Evolutionary conservation across 1,140 invertebrate genomes (phyloP).

Genomic region (Philaenus spumarius): DNA sequence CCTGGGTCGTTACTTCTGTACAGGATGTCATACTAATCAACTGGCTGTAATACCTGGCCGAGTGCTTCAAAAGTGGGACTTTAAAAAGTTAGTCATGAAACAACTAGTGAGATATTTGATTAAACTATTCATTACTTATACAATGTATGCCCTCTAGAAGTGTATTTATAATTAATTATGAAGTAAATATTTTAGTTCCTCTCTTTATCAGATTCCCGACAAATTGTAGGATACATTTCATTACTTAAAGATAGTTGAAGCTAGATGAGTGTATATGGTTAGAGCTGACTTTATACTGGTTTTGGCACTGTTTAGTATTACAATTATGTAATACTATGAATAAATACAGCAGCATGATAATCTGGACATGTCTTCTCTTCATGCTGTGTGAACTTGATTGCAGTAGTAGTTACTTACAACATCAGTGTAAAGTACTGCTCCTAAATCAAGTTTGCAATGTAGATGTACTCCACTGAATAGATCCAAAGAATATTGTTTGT

Average conservation of each 20-base stretch:
- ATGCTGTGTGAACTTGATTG: too few relatives aligned
- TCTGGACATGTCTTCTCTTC: too few relatives aligned
- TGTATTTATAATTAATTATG: not conserved
- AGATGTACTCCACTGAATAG: too few relatives aligned
- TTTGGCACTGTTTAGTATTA: too few relatives aligned
- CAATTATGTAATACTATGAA: too few relatives aligned
- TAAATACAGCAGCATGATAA: too few relatives aligned
- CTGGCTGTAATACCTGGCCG: constrained; percentile 67
- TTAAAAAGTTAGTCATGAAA: constrained; percentile 46
- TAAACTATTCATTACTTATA: not conserved
- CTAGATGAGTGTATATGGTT: not conserved
- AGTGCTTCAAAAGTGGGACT: constrained; percentile 69
- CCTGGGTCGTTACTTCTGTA: constrained; percentile 82
- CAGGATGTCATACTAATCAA: constrained; percentile 77
- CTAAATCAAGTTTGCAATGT: too few relatives aligned
- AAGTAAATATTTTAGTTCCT: not conserved
- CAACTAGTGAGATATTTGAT: not conserved
- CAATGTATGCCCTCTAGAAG: not conserved
- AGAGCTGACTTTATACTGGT: too few relatives aligned
- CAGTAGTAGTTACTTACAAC: too few relatives aligned
- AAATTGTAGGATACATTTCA: not conserved
- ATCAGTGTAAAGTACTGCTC: too few relatives aligned
- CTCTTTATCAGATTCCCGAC: not conserved
- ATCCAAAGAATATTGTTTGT: too few relatives aligned
- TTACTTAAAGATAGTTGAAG: not conserved